Conservation (phyloP, 2,113 vertebrate genomes). For the Pycnonotus jocosus region DNA sequence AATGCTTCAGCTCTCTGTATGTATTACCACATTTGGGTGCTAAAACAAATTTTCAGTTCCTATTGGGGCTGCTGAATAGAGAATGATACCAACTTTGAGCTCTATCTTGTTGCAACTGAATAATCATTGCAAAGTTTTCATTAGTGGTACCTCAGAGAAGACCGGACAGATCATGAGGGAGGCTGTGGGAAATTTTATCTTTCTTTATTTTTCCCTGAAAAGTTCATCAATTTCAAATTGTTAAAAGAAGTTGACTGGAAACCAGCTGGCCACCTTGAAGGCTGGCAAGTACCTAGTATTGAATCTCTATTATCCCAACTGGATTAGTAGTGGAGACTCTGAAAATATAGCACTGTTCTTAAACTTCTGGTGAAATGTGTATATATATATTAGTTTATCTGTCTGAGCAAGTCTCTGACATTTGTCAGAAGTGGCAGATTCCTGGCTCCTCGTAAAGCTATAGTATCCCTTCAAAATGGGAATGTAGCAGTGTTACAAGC, state of each 20-base stretch:
- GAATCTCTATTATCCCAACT: background rate
- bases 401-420: background rate
- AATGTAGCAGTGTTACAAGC: background rate
- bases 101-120: background rate
- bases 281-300: background rate
- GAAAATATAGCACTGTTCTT: background rate
- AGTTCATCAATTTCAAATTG: background rate
- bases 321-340: background rate
- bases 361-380: background rate
- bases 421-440: background rate
- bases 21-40: background rate
- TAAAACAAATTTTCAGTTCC: background rate
- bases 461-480: background rate
- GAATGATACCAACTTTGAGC: background rate
- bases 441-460: background rate
- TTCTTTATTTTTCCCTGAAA: fast-evolving
- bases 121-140: background rate
- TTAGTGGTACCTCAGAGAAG: background rate
- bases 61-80: background rate
- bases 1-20: background rate
- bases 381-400: background rate
- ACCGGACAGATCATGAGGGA: background rate
- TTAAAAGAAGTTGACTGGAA: background rate
- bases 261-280: background rate
- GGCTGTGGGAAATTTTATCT: background rate